phyloP scores from a whole-genome alignment of 2,797 vertebrate genomes.

The Sebastes diploproa region DNA sequence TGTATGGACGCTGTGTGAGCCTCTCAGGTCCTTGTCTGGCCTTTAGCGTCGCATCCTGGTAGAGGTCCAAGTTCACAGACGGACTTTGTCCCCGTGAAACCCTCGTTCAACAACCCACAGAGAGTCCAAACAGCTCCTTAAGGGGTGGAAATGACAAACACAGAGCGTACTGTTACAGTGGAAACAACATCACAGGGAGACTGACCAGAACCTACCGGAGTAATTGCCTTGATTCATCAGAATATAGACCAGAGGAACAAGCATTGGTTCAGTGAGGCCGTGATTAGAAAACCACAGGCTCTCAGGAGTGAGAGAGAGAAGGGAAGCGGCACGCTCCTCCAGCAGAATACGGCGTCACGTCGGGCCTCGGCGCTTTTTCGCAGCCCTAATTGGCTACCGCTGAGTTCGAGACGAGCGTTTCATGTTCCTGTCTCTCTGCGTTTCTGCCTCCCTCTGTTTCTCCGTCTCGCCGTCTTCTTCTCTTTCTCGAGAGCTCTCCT shows the following conservation, averaged over 20 bases:
- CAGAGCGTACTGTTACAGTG: slow-evolving; percentile 2
- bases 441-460: slow-evolving; percentile 41
- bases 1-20: slow-evolving; percentile 22
- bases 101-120: not conserved
- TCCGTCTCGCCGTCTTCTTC: slow-evolving; percentile 12
- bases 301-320: slow-evolving; percentile 31
- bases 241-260: slow-evolving; percentile 10
- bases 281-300: slow-evolving; percentile 40
- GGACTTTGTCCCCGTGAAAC: slow-evolving; percentile 12
- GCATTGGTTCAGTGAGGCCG: slow-evolving; percentile 31
- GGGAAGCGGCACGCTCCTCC: slow-evolving; percentile 23
- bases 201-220: slow-evolving; percentile 37
- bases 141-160: slow-evolving; percentile 14
- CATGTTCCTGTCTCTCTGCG: slow-evolving; percentile 53
- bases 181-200: slow-evolving; percentile 24
- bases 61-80: slow-evolving; percentile 13
- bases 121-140: slow-evolving; percentile 9
- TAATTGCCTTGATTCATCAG: slow-evolving; percentile 40
- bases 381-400: slow-evolving; percentile 76
- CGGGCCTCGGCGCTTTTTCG: slow-evolving; percentile 54
- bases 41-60: slow-evolving; percentile 16
- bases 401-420: slow-evolving; percentile 63
- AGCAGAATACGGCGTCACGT: slow-evolving; percentile 51
- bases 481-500: slow-evolving; percentile 17
- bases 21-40: not conserved